Evolutionary conservation across 2,113 vertebrate genomes (phyloP).

Genomic region (Clupea harengus): DNA sequence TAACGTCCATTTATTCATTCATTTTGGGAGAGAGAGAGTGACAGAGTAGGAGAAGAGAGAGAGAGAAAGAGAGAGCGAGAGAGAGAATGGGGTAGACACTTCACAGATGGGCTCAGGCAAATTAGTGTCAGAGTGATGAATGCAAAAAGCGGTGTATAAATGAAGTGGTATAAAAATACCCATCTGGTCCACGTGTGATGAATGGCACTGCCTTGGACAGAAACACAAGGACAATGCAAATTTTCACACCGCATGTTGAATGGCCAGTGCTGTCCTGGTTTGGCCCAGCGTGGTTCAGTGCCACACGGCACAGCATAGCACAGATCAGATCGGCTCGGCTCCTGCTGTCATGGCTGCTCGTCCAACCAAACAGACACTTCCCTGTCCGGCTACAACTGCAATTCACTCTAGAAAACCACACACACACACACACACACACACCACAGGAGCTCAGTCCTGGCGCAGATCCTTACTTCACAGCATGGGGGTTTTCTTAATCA

Average conservation of each 20-base stretch:
- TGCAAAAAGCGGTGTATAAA: constrained; percentile 55
- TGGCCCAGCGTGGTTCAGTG: neutral
- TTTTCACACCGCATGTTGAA: constrained; percentile 36
- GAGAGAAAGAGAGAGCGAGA: constrained; percentile 29
- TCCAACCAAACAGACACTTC: neutral
- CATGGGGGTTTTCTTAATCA: too few relatives aligned
- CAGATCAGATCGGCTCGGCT: neutral
- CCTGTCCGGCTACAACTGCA: neutral
- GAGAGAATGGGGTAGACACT: constrained; percentile 40
- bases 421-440: neutral
- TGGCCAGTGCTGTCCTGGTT: neutral
- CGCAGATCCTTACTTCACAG: neutral
- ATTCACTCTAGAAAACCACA: neutral
- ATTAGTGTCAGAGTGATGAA: constrained; percentile 56
- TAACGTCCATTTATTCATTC: constrained; percentile 24
- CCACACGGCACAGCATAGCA: neutral
- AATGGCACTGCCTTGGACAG: constrained; percentile 42
- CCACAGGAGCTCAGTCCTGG: neutral
- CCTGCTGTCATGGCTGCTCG: neutral
- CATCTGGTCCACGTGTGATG: constrained; percentile 53
- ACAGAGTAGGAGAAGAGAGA: neutral
- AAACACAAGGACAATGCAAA: constrained; percentile 49
- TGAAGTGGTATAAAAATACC: constrained; percentile 48
- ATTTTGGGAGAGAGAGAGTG: constrained; percentile 7
- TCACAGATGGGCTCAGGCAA: constrained; percentile 50